Evolutionary conservation across 2,113 vertebrate genomes (phyloP).

Genomic region (Cyanistes caeruleus): DNA sequence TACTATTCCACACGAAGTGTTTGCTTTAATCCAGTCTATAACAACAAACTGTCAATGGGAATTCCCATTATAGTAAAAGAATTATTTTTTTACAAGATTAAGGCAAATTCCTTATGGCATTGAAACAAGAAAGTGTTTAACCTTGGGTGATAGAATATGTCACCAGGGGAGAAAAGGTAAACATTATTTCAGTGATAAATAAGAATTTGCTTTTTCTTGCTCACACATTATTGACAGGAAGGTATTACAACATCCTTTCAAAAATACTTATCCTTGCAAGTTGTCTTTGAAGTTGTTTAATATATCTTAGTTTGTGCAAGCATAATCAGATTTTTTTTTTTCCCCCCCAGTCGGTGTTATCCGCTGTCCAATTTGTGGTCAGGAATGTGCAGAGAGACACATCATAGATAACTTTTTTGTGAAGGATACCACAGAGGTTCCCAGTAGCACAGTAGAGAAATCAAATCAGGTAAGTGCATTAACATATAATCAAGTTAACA

Average conservation of each 20-base stretch:
- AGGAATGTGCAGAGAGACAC: constrained; percentile 95
- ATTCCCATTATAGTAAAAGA: neutral
- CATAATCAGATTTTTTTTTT: constrained; percentile 15
- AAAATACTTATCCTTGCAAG: neutral
- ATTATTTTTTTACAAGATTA: neutral
- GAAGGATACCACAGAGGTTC: constrained; percentile 95
- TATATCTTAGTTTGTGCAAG: neutral
- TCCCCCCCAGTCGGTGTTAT: constrained; percentile 84
- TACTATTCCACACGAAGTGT: neutral
- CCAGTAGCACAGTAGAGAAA: constrained; percentile 98
- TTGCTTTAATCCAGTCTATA: neutral
- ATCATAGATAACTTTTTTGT: constrained; percentile 98
- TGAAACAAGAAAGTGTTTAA: neutral
- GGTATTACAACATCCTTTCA: neutral
- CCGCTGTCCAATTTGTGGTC: constrained; percentile 93
- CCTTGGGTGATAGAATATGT: neutral
- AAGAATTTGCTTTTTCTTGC: neutral
- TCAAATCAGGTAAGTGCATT: constrained; percentile 88
- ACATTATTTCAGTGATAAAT: neutral
- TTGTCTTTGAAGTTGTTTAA: constrained; percentile 20
- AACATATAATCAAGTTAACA: constrained; percentile 22
- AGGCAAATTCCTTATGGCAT: neutral
- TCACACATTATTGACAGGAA: neutral
- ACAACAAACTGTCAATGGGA: neutral
- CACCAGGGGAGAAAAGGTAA: neutral